A percentile compares a stretch with the other conserved stretches of the same genome.
These are phyloP conservation scores for Sardina pilchardus DNA, from an alignment of 2,113 vertebrate genomes.

Conservation along the genomic window DNA sequence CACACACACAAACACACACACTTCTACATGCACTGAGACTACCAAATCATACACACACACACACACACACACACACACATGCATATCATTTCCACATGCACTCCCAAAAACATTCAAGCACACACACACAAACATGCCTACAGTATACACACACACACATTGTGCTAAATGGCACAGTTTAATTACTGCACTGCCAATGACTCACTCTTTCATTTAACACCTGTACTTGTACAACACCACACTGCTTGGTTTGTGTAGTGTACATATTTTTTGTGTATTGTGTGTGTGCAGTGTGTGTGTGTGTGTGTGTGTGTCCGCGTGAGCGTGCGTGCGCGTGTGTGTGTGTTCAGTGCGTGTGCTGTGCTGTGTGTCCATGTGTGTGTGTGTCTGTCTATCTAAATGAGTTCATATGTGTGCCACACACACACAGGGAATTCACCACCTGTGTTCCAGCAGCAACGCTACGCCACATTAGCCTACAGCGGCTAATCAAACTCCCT, in stretches of 20 bases:
- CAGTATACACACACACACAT: not conserved
- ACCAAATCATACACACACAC: not conserved
- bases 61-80: not conserved
- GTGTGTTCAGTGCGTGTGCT: no score
- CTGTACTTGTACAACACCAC: not conserved
- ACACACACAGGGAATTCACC: not conserved
- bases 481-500: not conserved
- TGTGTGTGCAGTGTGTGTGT: no score
- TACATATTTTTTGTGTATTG: no score
- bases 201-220: not conserved
- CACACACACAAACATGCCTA: not conserved
- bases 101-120: not conserved
- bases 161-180: no score
- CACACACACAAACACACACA: no score
- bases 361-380: no score
- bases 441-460: not conserved
- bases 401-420: no score
- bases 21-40: not conserved
- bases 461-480: not conserved
- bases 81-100: not conserved
- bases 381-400: no score
- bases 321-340: no score
- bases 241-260: not conserved
- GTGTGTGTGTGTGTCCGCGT: no score
- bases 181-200: not conserved